These are phyloP conservation scores for Hippopotamus amphibius DNA, from an alignment of 2,113 vertebrate species.

Conservation along the genomic window DNA sequence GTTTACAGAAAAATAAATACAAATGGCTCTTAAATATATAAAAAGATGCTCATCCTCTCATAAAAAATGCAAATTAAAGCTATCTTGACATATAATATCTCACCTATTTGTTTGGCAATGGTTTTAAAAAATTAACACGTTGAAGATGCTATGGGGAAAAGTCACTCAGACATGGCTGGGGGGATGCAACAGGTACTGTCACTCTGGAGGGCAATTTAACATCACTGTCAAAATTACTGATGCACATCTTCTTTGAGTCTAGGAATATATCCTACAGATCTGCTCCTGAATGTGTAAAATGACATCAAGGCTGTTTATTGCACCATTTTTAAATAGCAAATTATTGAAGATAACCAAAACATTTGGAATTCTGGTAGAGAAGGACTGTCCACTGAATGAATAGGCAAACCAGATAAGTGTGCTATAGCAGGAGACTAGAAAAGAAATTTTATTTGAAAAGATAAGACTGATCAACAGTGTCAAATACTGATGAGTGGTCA, in stretches of 20 bases:
- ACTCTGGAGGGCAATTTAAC: background rate
- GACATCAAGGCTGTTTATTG: background rate
- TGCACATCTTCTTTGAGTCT: background rate
- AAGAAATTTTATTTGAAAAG: background rate
- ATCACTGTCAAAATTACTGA: background rate
- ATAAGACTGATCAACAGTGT: background rate
- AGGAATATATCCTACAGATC: background rate
- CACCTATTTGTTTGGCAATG: background rate
- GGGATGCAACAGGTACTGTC: background rate
- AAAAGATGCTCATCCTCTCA: constrained; percentile 25
- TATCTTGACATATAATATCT: background rate
- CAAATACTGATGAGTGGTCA: background rate
- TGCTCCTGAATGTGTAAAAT: background rate
- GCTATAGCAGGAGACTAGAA: background rate
- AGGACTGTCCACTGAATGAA: background rate
- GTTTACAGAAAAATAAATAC: constrained; percentile 7
- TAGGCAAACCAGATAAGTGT: background rate
- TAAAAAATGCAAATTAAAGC: background rate
- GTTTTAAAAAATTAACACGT: background rate
- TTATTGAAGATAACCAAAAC: background rate
- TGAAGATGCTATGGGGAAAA: background rate
- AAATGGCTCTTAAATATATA: background rate
- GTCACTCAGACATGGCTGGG: background rate
- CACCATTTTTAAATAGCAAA: constrained; percentile 6
- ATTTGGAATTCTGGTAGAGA: background rate